Percentiles rank a stretch among this genome's conserved stretches.
Evolutionary conservation across 1,140 invertebrate genomes (phyloP).

Genomic region (Pseudomyrmex concolor): DNA sequence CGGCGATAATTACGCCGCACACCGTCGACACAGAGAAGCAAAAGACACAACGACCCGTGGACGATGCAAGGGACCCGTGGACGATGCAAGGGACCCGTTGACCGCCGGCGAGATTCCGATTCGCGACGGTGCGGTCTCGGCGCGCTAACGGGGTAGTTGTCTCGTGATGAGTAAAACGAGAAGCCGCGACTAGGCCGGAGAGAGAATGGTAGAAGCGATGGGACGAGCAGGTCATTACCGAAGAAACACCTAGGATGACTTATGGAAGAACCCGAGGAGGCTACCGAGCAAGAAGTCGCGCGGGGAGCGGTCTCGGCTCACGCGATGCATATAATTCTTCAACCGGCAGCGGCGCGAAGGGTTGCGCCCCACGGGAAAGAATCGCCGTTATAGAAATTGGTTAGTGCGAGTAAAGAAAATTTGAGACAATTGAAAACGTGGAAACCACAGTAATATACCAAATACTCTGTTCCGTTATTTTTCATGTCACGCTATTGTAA

Average conservation of each 20-base stretch:
- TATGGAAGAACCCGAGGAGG: conserved; percentile 68
- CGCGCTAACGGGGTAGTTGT: conserved; percentile 39
- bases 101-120: conserved; percentile 54
- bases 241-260: conserved; percentile 79
- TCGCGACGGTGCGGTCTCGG: conserved; percentile 62
- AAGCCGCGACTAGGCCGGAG: conserved; percentile 67
- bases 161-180: conserved; percentile 77
- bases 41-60: conserved; percentile 4
- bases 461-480: neutral
- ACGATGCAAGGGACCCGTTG: neutral
- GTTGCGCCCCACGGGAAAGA: neutral
- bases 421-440: neutral
- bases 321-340: conserved; percentile 75
- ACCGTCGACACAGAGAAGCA: neutral
- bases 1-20: conserved; percentile 51
- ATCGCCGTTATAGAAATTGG: neutral
- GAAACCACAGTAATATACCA: conserved; percentile 1
- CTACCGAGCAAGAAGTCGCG: conserved; percentile 61
- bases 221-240: conserved; percentile 74
- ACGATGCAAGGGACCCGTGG: neutral
- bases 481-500: neutral
- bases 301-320: conserved; percentile 59
- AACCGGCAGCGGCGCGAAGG: conserved; percentile 6
- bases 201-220: conserved; percentile 50
- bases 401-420: neutral